Evolutionary conservation across 2,113 vertebrate species (phyloP).

Genomic region (Rattus rattus): DNA sequence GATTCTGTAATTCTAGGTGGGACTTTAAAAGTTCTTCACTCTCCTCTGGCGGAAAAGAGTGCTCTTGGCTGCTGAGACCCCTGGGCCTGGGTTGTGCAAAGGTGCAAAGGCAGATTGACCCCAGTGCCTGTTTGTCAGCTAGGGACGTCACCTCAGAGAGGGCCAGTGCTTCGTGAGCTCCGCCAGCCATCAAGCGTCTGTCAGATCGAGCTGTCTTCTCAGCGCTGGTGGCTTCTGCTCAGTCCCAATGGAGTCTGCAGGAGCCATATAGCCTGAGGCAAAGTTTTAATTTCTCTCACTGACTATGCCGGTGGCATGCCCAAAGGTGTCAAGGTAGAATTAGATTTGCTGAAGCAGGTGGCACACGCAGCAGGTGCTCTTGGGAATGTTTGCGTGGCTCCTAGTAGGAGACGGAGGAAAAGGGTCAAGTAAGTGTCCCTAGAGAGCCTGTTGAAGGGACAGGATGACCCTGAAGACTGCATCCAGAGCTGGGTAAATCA

Average conservation of each 20-base stretch:
- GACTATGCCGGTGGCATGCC: not conserved
- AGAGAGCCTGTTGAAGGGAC: not conserved
- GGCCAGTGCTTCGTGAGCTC: not conserved
- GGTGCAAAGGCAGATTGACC: not conserved
- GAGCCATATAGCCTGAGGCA: not conserved
- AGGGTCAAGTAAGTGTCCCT: not conserved
- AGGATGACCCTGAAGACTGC: not conserved
- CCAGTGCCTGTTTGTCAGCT: not conserved
- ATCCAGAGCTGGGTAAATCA: not conserved
- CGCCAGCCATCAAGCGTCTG: not conserved
- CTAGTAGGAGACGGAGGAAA: conserved; percentile 8
- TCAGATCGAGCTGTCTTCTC: not conserved
- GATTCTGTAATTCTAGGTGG: not conserved
- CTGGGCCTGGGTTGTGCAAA: not conserved
- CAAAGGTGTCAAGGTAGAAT: not conserved
- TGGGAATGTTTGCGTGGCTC: not conserved
- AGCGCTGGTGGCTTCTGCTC: not conserved
- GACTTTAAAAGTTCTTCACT: not conserved
- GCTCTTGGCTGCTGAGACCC: not conserved
- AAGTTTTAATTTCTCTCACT: not conserved
- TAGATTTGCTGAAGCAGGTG: not conserved
- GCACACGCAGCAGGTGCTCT: not conserved
- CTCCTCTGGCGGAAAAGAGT: not conserved
- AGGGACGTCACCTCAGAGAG: not conserved
- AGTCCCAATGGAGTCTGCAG: not conserved